A percentile compares a stretch with the other conserved stretches of the same genome.
Evolutionary conservation across 64 coral and sea anemone genomes (phyloP).

Genomic region (Catalaphyllia jardinei): DNA sequence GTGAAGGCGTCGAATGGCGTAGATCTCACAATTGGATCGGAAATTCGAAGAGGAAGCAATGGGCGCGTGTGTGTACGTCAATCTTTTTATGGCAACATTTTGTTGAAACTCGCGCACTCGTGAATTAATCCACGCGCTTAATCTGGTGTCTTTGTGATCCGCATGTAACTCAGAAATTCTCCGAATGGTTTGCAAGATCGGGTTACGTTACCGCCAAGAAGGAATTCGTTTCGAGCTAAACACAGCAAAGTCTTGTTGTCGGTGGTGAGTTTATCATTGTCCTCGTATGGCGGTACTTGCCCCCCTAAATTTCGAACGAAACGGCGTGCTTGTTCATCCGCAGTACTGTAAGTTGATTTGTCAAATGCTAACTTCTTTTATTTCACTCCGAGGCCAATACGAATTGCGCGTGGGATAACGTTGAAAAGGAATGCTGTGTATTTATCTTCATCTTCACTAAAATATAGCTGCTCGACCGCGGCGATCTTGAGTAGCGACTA

Average conservation of each 20-base stretch:
- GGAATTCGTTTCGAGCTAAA: background rate
- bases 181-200: constrained; percentile 42
- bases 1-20: no score
- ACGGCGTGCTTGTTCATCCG: background rate
- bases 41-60: background rate
- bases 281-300: constrained; percentile 14
- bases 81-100: constrained; percentile 44
- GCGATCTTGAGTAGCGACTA: background rate
- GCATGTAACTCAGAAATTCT: constrained; percentile 11
- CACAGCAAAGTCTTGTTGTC: background rate
- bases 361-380: background rate
- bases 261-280: constrained; percentile 8
- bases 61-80: background rate
- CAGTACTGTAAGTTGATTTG: constrained; percentile 9
- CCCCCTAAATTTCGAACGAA: background rate
- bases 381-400: background rate
- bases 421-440: background rate
- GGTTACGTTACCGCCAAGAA: background rate
- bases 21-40: background rate
- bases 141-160: background rate
- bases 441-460: constrained; percentile 14
- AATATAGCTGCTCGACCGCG: background rate
- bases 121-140: background rate
- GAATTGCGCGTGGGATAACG: background rate
- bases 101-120: background rate